Conservation (phyloP, 2,888 invertebrate genomes). For the Drosophila multiciliata region DNA sequence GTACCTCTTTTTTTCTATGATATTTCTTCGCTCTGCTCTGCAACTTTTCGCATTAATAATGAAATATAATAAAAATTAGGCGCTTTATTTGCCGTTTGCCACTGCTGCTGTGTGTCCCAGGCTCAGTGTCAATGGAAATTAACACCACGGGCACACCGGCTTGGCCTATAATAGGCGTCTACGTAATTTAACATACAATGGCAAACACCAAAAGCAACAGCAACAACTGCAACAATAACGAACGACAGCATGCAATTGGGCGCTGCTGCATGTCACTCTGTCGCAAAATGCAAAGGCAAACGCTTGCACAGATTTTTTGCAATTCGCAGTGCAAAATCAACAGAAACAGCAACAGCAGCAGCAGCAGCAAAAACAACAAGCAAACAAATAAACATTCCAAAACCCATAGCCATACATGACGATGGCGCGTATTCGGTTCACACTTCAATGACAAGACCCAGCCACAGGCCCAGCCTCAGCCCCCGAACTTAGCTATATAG, state of each 20-base stretch:
- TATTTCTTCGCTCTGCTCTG: slow-evolving; percentile 42
- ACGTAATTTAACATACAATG: slow-evolving; percentile 78
- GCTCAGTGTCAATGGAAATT: slow-evolving; percentile 79
- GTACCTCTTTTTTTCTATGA: slow-evolving; percentile 38
- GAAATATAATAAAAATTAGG: slow-evolving; percentile 65
- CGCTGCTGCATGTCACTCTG: slow-evolving; percentile 58
- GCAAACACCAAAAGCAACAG: slow-evolving; percentile 45
- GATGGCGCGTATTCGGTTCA: slow-evolving; percentile 62
- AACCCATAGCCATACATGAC: slow-evolving; percentile 36
- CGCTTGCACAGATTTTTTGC: slow-evolving; percentile 68
- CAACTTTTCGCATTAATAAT: slow-evolving; percentile 61
- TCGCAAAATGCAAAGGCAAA: slow-evolving; percentile 53
- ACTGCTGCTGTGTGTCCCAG: slow-evolving; percentile 21
- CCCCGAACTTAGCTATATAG: background rate
- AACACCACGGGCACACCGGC: slow-evolving; percentile 67
- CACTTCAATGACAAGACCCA: slow-evolving; percentile 45
- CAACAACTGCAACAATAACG: slow-evolving; percentile 14
- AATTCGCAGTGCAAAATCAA: slow-evolving; percentile 30
- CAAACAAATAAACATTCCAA: slow-evolving; percentile 53
- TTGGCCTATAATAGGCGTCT: slow-evolving; percentile 71
- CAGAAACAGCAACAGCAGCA: slow-evolving; percentile 22
- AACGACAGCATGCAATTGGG: slow-evolving; percentile 62
- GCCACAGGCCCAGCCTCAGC: background rate
- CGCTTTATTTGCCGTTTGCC: slow-evolving; percentile 36
- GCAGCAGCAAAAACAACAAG: slow-evolving; percentile 11